Evolutionary conservation across 2,113 vertebrate species (phyloP).

Genomic region (Austrofundulus limnaeus): DNA sequence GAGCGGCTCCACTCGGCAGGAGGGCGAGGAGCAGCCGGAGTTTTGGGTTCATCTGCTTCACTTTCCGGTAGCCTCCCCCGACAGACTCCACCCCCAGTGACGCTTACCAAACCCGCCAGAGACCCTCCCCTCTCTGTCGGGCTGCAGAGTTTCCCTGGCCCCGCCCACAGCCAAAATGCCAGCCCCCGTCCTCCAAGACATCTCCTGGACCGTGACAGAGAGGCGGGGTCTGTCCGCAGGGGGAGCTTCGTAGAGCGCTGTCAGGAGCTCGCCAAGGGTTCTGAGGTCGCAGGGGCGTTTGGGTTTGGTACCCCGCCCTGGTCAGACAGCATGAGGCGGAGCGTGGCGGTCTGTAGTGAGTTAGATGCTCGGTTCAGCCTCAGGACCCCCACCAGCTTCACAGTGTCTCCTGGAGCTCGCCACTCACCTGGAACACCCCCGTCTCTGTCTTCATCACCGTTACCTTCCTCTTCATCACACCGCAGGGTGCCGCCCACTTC

Average conservation of each 20-base stretch:
- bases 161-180: constrained; percentile 34
- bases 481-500: constrained; percentile 40
- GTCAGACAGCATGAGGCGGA: constrained; percentile 57
- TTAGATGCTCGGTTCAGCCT: constrained; percentile 64
- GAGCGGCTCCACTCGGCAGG: constrained; percentile 40
- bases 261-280: constrained; percentile 83
- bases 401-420: constrained; percentile 39
- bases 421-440: constrained; percentile 11
- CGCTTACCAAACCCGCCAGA: constrained; percentile 46
- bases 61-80: constrained; percentile 71
- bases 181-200: constrained; percentile 41
- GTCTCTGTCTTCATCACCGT: background rate
- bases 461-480: constrained; percentile 2
- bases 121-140: constrained; percentile 1
- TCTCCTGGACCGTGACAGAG: constrained; percentile 42
- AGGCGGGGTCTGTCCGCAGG: constrained; percentile 49
- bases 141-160: constrained; percentile 12
- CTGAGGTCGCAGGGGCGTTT: constrained; percentile 36
- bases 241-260: constrained; percentile 89
- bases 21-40: constrained; percentile 32
- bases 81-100: constrained; percentile 46
- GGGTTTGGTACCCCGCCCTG: constrained; percentile 33
- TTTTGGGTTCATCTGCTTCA: constrained; percentile 20
- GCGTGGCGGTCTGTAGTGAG: constrained; percentile 70
- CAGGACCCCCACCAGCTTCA: constrained; percentile 54